A percentile compares a stretch with the other conserved stretches of the same genome.
These are phyloP conservation scores for Eretmochelys imbricata DNA, from an alignment of 2,113 vertebrate species.

Conservation along the genomic window DNA sequence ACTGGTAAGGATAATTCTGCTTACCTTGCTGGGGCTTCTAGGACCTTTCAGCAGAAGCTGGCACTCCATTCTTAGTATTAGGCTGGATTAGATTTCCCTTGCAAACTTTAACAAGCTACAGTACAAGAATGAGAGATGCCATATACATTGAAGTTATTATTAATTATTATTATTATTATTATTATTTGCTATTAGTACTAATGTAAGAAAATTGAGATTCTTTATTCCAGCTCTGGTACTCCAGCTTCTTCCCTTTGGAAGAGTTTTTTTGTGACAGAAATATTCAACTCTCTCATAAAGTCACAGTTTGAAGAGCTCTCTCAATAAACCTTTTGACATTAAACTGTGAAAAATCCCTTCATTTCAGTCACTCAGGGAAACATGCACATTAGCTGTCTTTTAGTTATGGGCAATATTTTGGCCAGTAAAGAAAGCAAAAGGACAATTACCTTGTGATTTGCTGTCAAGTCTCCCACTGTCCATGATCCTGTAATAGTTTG, in stretches of 20 bases:
- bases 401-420: not conserved
- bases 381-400: rapidly evolving
- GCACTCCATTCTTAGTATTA: conserved; percentile 40
- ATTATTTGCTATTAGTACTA: not conserved
- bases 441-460: not conserved
- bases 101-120: conserved; percentile 31
- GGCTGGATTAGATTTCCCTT: not conserved
- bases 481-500: not conserved
- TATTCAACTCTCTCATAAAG: rapidly evolving
- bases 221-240: not conserved
- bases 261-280: rapidly evolving
- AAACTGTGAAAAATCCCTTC: not conserved
- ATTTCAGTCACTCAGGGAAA: not conserved
- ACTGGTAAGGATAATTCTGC: not conserved
- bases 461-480: not conserved
- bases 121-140: not conserved
- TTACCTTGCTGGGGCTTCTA: conserved; percentile 40
- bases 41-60: conserved; percentile 43
- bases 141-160: not conserved
- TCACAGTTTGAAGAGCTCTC: not conserved
- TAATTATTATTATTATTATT: not conserved
- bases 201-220: rapidly evolving
- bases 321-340: not conserved
- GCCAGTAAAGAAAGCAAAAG: rapidly evolving
- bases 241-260: not conserved